Evolutionary conservation across 2,888 invertebrate species (phyloP), one percentile per base, ranked within the genome.

Genomic region (Anarsia innoxiella): DNA sequence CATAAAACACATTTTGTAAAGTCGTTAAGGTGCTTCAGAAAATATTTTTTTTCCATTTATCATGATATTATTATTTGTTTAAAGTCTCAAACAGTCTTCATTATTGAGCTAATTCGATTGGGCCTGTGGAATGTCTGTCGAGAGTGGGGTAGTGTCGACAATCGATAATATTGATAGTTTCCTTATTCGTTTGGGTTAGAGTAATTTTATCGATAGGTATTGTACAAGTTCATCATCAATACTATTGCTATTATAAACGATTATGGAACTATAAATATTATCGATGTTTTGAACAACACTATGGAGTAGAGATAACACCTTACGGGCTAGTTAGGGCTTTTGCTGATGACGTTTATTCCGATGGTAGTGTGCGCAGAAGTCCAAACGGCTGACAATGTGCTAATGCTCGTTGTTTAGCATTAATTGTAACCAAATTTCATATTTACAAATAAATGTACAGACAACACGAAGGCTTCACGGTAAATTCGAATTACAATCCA

Each of bases 71-170:
- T 70, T 78, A 72, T 71, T 66, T 58, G 67, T 67, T 64, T 64
- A 57, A 75, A 78, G 73, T 80, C 71, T 74, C 75, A 58, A 66
- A 74, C 83, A 84, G 84, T 84, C 84, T 83, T 82, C 71, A 53
- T 61, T 69, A 66, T 79, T 80, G 80, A 83, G 79, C 83, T 79
- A 73, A 79, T 72, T 70, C 67, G 71, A 68, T 71, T 61, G 72
- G 71, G 72, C 66, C 66, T 66, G 73, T 78, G 83, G 83, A 84
- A 82, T 82, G 82, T 79, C 55, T 68, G 61, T 63, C 49, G 58
- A 59, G 65, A 59, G 61, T 63, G 48, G 35, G 28, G 35, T 12
- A 3, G 3, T 4, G n/a, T n/a, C n/a, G n/a, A n/a, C n/a, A n/a
- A n/a, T n/a, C n/a, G n/a, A n/a, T n/a, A n/a, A n/a, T n/a, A n/a